These are phyloP conservation scores for Dryobates pubescens DNA, from an alignment of 2,797 vertebrate species.

Conservation along the genomic window DNA sequence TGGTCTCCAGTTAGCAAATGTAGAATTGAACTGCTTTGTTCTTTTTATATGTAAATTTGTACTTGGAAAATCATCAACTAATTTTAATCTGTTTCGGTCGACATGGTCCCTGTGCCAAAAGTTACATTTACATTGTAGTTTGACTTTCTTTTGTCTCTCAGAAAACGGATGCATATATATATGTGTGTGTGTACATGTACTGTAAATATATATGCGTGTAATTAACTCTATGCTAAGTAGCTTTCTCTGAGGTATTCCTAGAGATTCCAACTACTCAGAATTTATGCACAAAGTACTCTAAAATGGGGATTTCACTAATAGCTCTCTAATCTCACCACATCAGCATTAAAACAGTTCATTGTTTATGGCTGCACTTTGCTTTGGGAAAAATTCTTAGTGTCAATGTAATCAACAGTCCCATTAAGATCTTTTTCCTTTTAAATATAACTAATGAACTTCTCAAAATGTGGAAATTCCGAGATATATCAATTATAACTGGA, in stretches of 20 bases:
- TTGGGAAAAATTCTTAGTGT: not conserved
- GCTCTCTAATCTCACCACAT: not conserved
- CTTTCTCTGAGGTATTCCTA: not conserved
- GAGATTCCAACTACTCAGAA: not conserved
- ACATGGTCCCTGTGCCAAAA: slow-evolving; percentile 63
- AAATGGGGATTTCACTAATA: not conserved
- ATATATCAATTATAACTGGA: not conserved
- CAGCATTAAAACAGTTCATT: not conserved
- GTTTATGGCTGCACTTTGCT: not conserved
- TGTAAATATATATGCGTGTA: not conserved
- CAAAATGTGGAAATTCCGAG: not conserved
- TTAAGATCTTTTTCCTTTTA: not conserved
- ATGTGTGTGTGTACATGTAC: accelerated
- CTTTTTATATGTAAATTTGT: slow-evolving; percentile 65
- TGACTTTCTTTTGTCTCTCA: slow-evolving; percentile 36
- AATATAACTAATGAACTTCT: not conserved
- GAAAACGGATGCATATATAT: not conserved
- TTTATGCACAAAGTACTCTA: not conserved
- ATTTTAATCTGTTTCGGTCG: slow-evolving; percentile 67
- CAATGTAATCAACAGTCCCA: not conserved
- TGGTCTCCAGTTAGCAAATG: not conserved
- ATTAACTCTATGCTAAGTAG: not conserved
- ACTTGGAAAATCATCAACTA: slow-evolving; percentile 71
- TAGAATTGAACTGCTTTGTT: slow-evolving; percentile 29
- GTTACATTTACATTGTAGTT: slow-evolving; percentile 68